These are phyloP conservation scores for Plebejus anna DNA, from an alignment of 2,888 invertebrate genomes.

Conservation along the genomic window DNA sequence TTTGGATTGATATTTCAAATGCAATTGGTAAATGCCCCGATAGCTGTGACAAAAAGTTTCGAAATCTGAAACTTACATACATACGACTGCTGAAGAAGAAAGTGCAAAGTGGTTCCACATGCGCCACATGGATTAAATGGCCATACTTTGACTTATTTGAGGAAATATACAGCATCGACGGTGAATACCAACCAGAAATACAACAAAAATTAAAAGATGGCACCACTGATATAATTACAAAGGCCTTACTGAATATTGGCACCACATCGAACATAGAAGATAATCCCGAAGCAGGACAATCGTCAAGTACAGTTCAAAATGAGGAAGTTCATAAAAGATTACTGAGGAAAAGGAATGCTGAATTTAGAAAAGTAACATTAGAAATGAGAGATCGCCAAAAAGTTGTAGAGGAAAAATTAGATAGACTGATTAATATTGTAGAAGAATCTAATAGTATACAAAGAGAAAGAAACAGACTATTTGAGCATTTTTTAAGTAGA, in stretches of 20 bases:
- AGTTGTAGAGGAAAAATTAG: slow-evolving; percentile 68
- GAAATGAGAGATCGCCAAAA: slow-evolving; percentile 69
- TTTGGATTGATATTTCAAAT: slow-evolving; percentile 64
- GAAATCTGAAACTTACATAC: slow-evolving; percentile 71
- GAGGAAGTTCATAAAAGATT: slow-evolving; percentile 56
- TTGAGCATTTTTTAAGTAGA: slow-evolving; percentile 64
- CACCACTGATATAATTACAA: slow-evolving; percentile 56
- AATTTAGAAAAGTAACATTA: slow-evolving; percentile 62
- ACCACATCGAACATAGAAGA: slow-evolving; percentile 49
- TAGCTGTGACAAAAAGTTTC: slow-evolving; percentile 69
- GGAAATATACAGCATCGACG: slow-evolving; percentile 62
- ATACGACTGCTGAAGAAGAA: slow-evolving; percentile 64
- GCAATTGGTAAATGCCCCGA: slow-evolving; percentile 64
- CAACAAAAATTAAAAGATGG: slow-evolving; percentile 62
- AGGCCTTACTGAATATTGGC: slow-evolving; percentile 58
- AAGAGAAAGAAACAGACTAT: slow-evolving; percentile 63
- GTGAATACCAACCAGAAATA: slow-evolving; percentile 66
- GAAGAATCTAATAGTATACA: slow-evolving; percentile 73
- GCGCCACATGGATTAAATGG: slow-evolving; percentile 60
- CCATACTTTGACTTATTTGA: slow-evolving; percentile 70
- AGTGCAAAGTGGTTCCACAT: slow-evolving; percentile 50
- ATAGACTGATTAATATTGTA: slow-evolving; percentile 68
- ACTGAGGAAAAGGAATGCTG: slow-evolving; percentile 56
- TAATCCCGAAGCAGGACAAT: slow-evolving; percentile 49
- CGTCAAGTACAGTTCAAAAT: slow-evolving; percentile 47